Base-by-base conservation (phyloP, 64 coral and sea anemone species). In the Porites lutea region DNA sequence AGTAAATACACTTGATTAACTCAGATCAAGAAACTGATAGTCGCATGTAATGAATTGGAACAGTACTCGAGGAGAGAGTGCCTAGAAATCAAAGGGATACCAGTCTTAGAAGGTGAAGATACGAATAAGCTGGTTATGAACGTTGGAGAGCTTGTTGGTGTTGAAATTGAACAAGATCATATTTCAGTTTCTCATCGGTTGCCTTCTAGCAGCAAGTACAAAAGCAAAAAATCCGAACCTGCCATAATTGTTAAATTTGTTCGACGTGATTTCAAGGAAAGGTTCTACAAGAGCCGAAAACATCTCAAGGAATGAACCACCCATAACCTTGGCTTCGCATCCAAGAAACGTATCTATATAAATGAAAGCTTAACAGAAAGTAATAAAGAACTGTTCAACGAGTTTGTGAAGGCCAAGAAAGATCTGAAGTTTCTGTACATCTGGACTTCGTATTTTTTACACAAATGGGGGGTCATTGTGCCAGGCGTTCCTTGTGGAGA, bases 311-410 rank as follows among this genome's bases (percentile, higher is more conserved):
- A 70, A 18, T 20, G 19, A 22, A n/a, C 66, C 27, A 70, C 66
- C 8, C 27, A 20, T 70, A 20, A 44, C 21, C 66, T 70, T 70
- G 75, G 52, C 51, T 78, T 78, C 51, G 13, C 46, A 78, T 52
- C 75, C 51, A 47, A 78, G 16, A 52, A 14, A 6, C 14, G 37
- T 15, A 78, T 78, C 18, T 78, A 18, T n/a, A 78, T 78, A 16
- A 78, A 78, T 14, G 75, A 78, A 47, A 52, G 75, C 75, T 55
- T 78, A n/a, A 78, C 75, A 78, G 75, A 78, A 55, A 14, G 19
- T 50, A 78, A 78, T 78, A 49, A 78, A 78, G 52, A 78, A 78
- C 75, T 50, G 11, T 78, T 78, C 75, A 48, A 48, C 19, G 75
- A 2, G 52, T 52, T 47, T 55, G 47, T 48, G 16, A 78, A 78